Base-by-base conservation (phyloP, 2,797 vertebrate species). In the Enteromius mattozi region DNA sequence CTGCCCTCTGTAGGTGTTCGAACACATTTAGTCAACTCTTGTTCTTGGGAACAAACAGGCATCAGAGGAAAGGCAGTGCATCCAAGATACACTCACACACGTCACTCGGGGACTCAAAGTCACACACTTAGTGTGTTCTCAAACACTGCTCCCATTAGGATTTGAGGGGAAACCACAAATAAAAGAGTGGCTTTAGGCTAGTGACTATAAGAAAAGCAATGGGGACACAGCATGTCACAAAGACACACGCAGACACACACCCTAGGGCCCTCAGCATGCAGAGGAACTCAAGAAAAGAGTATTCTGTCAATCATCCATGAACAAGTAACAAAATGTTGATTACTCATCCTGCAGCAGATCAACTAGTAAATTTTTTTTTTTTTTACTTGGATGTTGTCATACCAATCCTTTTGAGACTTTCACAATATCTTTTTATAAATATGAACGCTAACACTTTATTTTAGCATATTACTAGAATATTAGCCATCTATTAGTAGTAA, bases 151-250 rank as follows among this genome's bases (percentile, higher is more conserved):
- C 86, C 85, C 86, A 37, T 83, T 86, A 86, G 88, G 85, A 85
- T 89, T 86, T 59, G 27, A 71, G 42, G 71, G 70, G 65, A 85
- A 87, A 78, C 66, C 82, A 85, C 86, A 87, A 87, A 87, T 89
- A 88, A 83, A 86, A 88, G 82, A 86, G 88, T 89, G 77, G 86
- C 88, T 89, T 89, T 83, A 87, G 86, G 88, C 77, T 72, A 87
- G 82, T 81, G 82, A 74, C 79, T 81, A 83, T 81, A 89, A 63
- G 19, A 83, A 87, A 33, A 63, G 66, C 86, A 85, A 59, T 78
- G 71, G 86, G 85, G 80, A 78, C 85, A 61, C 85, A 77, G 85
- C 85, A 63, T 83, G 79, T 45, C 77, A 74, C 63, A 79, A 69
- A 87, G 80, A 84, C 35, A 63, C 17, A 17, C 65, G 61, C 45